phyloP scores from a whole-genome alignment of 1,140 invertebrate genomes.

The Antheraea pernyi region DNA sequence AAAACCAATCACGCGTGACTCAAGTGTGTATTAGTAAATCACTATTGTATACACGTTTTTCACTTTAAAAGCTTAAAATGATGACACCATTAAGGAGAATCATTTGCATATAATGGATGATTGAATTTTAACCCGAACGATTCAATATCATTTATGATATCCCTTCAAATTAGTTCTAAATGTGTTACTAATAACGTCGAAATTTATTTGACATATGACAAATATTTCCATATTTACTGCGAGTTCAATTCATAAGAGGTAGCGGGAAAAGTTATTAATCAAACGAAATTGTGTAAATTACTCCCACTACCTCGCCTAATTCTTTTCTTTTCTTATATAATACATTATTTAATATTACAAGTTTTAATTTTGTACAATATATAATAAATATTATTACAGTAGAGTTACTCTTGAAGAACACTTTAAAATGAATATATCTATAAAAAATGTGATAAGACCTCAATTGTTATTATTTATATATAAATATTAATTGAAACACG shows the following conservation, averaged over 20 bases:
- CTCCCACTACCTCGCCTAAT: no score
- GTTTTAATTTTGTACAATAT: no score
- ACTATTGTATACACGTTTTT: conserved; percentile 21
- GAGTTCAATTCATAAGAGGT: background rate
- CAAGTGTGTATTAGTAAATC: conserved; percentile 5
- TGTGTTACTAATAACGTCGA: conserved; percentile 21
- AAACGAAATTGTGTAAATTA: no score
- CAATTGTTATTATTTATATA: no score
- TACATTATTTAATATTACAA: no score
- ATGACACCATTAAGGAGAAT: conserved; percentile 9
- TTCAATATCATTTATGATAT: conserved; percentile 9
- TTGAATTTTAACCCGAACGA: conserved; percentile 23
- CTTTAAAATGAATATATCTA: no score
- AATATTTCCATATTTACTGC: background rate
- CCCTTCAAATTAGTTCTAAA: conserved; percentile 17
- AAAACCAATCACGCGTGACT: background rate
- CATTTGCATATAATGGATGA: conserved; percentile 52
- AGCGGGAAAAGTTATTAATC: background rate
- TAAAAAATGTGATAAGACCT: no score
- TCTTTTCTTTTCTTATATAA: no score
- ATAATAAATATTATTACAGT: no score
- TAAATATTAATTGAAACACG: no score
- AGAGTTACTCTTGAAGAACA: no score
- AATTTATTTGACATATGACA: conserved; percentile 18
- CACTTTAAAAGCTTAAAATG: conserved; percentile 18